phyloP scores from a whole-genome alignment of 2,797 vertebrate species.

The Glossophaga mutica region DNA sequence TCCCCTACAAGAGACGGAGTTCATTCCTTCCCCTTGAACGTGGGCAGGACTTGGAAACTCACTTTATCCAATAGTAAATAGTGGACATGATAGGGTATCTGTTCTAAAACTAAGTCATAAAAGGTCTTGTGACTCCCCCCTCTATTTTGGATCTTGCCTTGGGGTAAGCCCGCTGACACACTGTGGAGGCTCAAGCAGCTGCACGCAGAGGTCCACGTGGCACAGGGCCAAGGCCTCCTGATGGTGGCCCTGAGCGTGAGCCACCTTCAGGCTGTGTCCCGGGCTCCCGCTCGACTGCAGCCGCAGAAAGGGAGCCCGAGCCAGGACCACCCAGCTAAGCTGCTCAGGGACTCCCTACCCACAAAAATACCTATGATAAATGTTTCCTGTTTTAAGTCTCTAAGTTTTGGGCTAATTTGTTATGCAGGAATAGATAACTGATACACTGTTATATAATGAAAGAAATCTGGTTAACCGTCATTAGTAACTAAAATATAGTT shows the following conservation, averaged over 20 bases:
- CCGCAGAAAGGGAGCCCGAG: background rate
- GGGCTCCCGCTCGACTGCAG: background rate
- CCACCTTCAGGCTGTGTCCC: background rate
- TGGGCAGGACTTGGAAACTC: background rate
- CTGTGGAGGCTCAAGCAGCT: background rate
- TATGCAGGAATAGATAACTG: background rate
- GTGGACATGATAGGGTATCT: background rate
- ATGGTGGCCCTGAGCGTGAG: too few species aligned
- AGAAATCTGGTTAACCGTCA: background rate
- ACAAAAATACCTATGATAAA: background rate
- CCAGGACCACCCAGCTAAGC: background rate
- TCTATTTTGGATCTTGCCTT: background rate
- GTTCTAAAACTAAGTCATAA: background rate
- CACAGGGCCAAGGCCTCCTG: background rate
- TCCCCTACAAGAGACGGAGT: background rate
- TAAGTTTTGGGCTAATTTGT: background rate
- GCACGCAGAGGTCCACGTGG: background rate
- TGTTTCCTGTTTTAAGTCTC: background rate
- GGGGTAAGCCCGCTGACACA: background rate
- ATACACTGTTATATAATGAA: background rate
- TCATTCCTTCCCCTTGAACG: background rate
- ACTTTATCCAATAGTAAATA: background rate
- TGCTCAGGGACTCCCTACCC: background rate
- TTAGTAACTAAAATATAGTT: background rate
- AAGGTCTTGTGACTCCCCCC: background rate